Percentiles rank a stretch among this genome's conserved stretches.
Conservation (phyloP, 2,797 vertebrate species). For the Rhabdophis nuchalis region DNA sequence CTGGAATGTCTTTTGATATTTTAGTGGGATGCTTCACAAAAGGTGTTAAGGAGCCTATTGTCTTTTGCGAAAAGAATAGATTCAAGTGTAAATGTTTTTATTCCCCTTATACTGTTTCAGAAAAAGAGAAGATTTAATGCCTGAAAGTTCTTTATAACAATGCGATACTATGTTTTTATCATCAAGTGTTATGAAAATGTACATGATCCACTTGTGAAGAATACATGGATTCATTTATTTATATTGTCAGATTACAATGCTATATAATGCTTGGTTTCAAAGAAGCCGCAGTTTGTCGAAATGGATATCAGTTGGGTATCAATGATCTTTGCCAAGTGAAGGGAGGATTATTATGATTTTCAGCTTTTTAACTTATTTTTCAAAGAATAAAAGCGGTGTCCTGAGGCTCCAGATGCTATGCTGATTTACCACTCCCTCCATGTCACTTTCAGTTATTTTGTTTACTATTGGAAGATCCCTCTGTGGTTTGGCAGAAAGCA, state of each 20-base stretch:
- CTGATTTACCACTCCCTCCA: not conserved
- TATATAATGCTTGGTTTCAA: conserved; percentile 30
- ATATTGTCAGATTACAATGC: conserved; percentile 33
- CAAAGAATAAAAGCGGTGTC: not conserved
- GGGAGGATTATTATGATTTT: not conserved
- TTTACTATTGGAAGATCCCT: not conserved
- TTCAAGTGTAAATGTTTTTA: conserved; percentile 57
- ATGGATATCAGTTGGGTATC: conserved; percentile 17
- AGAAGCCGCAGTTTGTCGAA: conserved; percentile 37
- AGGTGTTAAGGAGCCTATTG: conserved; percentile 41
- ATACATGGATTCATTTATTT: conserved; percentile 7
- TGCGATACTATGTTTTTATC: conserved; percentile 23
- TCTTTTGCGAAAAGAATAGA: conserved; percentile 59
- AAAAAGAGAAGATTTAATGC: conserved; percentile 54
- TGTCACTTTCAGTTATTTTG: conserved; percentile 4
- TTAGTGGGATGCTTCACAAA: conserved; percentile 51
- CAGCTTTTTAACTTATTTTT: not conserved
- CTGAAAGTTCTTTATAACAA: conserved; percentile 17
- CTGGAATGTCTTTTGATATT: conserved; percentile 57
- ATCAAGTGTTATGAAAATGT: conserved; percentile 26
- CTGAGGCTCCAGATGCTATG: not conserved
- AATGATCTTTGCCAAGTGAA: conserved; percentile 11
- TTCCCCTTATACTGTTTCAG: conserved; percentile 57
- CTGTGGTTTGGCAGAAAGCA: not conserved
- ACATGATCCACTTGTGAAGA: conserved; percentile 32